Conservation (phyloP, 1,140 invertebrate species). For the Drosophila biarmipes region DNA sequence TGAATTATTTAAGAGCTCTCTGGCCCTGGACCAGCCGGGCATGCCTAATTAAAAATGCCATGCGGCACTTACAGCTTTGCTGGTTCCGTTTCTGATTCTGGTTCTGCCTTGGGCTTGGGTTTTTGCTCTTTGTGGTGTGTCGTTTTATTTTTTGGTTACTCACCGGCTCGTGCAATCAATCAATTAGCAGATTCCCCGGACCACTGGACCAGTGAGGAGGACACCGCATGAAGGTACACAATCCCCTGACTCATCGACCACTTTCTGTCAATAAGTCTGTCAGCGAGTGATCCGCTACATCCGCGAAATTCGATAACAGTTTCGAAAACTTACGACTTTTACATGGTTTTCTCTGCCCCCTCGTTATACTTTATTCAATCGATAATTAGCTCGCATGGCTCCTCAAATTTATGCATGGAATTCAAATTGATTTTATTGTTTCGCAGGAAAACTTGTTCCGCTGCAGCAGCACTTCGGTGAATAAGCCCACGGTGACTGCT, state of each 20-base stretch:
- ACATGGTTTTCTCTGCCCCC: neutral
- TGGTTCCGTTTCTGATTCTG: slow-evolving; percentile 1
- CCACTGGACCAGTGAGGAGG: slow-evolving; percentile 29
- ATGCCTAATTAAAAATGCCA: slow-evolving; percentile 73
- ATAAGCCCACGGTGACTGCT: slow-evolving; percentile 48
- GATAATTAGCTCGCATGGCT: slow-evolving; percentile 64
- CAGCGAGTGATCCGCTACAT: slow-evolving; percentile 47
- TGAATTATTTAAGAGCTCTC: slow-evolving; percentile 75
- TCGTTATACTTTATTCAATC: slow-evolving; percentile 73
- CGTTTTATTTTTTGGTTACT: slow-evolving; percentile 49
- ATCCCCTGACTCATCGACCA: slow-evolving; percentile 55
- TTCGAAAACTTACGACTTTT: neutral
- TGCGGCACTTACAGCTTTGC: slow-evolving; percentile 50
- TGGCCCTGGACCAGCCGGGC: slow-evolving; percentile 45
- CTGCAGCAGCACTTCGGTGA: slow-evolving; percentile 26
- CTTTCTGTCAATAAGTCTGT: slow-evolving; percentile 75
- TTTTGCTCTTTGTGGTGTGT: slow-evolving; percentile 1
- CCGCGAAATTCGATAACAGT: slow-evolving; percentile 60
- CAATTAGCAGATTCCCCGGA: slow-evolving; percentile 67
- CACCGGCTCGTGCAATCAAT: slow-evolving; percentile 71
- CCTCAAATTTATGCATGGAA: slow-evolving; percentile 72
- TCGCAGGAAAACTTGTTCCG: slow-evolving; percentile 55
- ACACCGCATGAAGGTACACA: slow-evolving; percentile 50
- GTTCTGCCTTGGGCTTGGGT: slow-evolving; percentile 6
- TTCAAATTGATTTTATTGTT: slow-evolving; percentile 81